phyloP scores from a whole-genome alignment of 2,113 vertebrate species.

The Anoplopoma fimbria region DNA sequence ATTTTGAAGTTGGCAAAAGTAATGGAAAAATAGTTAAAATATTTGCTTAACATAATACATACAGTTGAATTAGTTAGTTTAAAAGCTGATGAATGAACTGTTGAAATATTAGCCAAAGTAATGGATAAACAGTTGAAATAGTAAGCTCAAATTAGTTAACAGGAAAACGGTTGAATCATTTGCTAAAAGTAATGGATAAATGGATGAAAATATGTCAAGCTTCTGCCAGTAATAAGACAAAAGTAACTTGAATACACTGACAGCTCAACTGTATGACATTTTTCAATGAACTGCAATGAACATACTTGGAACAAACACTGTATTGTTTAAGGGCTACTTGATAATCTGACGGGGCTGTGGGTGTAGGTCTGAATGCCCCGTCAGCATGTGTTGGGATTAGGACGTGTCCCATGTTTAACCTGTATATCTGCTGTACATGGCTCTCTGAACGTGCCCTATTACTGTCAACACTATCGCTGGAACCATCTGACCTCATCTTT shows the following conservation, averaged over 20 bases:
- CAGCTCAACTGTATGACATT: neutral
- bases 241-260: neutral
- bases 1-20: neutral
- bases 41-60: neutral
- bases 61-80: neutral
- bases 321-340: neutral
- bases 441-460: neutral
- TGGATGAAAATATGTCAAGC: neutral
- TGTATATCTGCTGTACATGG: neutral
- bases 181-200: neutral
- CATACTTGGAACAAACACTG: neutral
- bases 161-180: neutral
- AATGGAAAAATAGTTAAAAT: neutral
- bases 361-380: neutral
- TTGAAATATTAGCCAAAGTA: neutral
- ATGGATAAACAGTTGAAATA: neutral
- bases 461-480: conserved; percentile 1
- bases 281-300: neutral
- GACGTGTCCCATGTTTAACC: neutral
- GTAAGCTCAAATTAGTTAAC: neutral
- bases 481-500: conserved; percentile 18
- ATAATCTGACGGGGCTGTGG: neutral
- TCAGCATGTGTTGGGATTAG: conserved; percentile 25
- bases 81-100: no score
- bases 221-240: neutral